These are phyloP conservation scores for Homalodisca vitripennis DNA, from an alignment of 1,140 invertebrate genomes.

Conservation along the genomic window DNA sequence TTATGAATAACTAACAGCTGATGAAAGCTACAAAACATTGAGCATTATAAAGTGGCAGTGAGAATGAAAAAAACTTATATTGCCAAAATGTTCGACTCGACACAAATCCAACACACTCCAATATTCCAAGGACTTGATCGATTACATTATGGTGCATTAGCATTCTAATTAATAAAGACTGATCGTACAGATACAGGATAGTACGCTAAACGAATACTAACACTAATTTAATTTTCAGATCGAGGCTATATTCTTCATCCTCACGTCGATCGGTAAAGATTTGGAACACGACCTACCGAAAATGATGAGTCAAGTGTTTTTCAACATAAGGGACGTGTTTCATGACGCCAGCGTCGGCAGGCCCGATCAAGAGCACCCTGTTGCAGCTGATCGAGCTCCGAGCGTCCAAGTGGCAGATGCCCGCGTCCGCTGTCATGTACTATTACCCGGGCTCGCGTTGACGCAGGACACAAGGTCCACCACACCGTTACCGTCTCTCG, in stretches of 20 bases:
- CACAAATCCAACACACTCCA: too few species aligned
- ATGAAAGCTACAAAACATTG: too few species aligned
- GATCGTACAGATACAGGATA: too few species aligned
- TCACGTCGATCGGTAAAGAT: conserved; percentile 83
- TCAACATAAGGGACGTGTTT: conserved; percentile 80
- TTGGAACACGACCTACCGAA: conserved; percentile 76
- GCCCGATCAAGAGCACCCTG: conserved; percentile 72
- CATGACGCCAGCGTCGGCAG: conserved; percentile 62
- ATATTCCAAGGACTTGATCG: too few species aligned
- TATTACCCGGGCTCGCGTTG: conserved; percentile 59
- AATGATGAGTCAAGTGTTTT: conserved; percentile 73
- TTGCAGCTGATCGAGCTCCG: conserved; percentile 86
- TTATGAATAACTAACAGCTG: too few species aligned
- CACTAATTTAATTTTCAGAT: conserved; percentile 56
- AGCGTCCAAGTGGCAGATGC: conserved; percentile 84
- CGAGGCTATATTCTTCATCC: conserved; percentile 81
- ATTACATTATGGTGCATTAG: too few species aligned
- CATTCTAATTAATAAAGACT: too few species aligned
- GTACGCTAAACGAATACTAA: background rate
- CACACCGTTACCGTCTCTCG: too few species aligned
- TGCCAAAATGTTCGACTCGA: too few species aligned
- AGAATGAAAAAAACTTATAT: too few species aligned
- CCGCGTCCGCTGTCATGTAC: conserved; percentile 82
- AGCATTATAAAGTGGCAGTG: too few species aligned
- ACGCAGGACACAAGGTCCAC: too few species aligned